phyloP scores from a whole-genome alignment of 2,888 invertebrate genomes.

The Orchestes rusci region DNA sequence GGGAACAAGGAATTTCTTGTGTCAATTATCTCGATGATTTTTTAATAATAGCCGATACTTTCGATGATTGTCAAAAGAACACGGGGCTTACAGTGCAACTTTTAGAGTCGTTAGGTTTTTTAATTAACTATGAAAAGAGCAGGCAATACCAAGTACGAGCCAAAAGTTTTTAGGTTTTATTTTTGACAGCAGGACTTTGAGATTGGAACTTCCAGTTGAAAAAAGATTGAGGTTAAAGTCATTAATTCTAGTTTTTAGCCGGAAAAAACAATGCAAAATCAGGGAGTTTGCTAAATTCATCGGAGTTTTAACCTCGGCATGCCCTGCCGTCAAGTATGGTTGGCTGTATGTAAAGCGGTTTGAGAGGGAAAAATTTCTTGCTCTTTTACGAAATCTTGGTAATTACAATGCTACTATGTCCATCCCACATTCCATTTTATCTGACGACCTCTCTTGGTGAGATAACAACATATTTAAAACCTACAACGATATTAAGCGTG shows the following conservation, averaged over 20 bases:
- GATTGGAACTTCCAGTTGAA: too few relatives aligned
- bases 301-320: too few relatives aligned
- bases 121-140: slow-evolving; percentile 23
- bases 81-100: neutral
- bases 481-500: slow-evolving; percentile 11
- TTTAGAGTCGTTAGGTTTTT: slow-evolving; percentile 16
- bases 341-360: too few relatives aligned
- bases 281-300: too few relatives aligned
- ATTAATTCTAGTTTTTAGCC: neutral
- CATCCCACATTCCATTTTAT: slow-evolving; percentile 8
- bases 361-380: too few relatives aligned
- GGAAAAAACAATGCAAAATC: slow-evolving; percentile 8
- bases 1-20: too few relatives aligned
- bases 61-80: slow-evolving; percentile 3
- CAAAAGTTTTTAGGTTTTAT: slow-evolving; percentile 25
- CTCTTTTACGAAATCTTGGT: slow-evolving; percentile 4
- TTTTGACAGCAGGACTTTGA: slow-evolving; percentile 19
- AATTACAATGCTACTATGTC: slow-evolving; percentile 20
- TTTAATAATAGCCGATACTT: slow-evolving; percentile 20
- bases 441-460: slow-evolving; percentile 27
- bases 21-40: too few relatives aligned
- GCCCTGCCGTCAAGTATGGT: too few relatives aligned
- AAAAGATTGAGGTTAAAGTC: too few relatives aligned
- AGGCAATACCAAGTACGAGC: too few relatives aligned
- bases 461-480: slow-evolving; percentile 11